These are phyloP conservation scores for Spodoptera littoralis DNA, from an alignment of 2,888 invertebrate species.

Conservation along the genomic window DNA sequence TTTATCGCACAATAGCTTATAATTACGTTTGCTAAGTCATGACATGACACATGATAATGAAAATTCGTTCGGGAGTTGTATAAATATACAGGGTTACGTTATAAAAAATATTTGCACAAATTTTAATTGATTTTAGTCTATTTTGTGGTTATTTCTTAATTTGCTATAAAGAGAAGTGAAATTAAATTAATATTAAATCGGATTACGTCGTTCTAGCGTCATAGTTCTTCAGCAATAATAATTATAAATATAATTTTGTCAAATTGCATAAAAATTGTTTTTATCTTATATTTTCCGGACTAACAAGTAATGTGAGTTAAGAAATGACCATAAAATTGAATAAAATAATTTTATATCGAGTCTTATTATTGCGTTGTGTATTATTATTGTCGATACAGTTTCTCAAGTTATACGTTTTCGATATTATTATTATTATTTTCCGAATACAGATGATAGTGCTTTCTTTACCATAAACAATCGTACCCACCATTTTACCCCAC, in stretches of 20 bases:
- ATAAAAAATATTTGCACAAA: conserved; percentile 51
- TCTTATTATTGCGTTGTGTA: conserved; percentile 53
- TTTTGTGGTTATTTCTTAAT: conserved; percentile 11
- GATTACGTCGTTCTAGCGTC: no score
- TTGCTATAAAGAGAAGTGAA: background rate
- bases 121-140: conserved; percentile 7
- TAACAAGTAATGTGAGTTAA: background rate
- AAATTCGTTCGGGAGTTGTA: conserved; percentile 50
- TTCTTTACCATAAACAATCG: conserved; percentile 27
- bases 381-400: conserved; percentile 52
- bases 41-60: conserved; percentile 53
- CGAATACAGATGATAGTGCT: conserved; percentile 44
- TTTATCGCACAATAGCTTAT: conserved; percentile 62
- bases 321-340: conserved; percentile 19
- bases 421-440: conserved; percentile 47
- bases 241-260: no score
- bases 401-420: conserved; percentile 59
- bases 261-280: no score
- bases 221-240: no score
- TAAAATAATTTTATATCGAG: conserved; percentile 19
- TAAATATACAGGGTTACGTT: conserved; percentile 69
- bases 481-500: conserved; percentile 51
- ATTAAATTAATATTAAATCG: no score
- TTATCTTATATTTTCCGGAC: no score
- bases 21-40: conserved; percentile 63